A percentile compares a stretch with the other conserved stretches of the same genome.
phyloP scores from a whole-genome alignment of 1,140 invertebrate species.

The Papilio dardanus region DNA sequence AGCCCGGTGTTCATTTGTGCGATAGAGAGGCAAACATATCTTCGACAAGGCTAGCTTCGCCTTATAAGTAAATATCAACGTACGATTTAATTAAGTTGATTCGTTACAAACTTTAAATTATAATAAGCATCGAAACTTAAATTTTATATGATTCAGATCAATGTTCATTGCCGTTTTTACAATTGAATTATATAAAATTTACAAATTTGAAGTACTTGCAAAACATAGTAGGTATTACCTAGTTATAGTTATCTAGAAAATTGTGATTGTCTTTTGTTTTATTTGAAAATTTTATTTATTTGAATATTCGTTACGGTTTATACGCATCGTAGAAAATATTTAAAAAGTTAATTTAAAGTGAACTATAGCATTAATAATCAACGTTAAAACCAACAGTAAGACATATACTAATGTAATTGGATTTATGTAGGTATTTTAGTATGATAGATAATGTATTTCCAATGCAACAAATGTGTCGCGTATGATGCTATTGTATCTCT shows the following conservation, averaged over 20 bases:
- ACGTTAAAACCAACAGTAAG: too few relatives aligned
- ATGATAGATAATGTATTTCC: background rate
- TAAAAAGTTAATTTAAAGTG: background rate
- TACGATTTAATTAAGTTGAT: constrained; percentile 79
- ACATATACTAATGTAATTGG: too few relatives aligned
- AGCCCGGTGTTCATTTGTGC: constrained; percentile 55
- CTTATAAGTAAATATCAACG: constrained; percentile 75
- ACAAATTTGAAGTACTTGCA: background rate
- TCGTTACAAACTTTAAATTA: constrained; percentile 77
- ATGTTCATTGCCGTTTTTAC: constrained; percentile 33
- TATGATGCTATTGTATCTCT: background rate
- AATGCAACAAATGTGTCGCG: background rate
- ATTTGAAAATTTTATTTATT: background rate
- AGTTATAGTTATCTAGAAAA: too few relatives aligned
- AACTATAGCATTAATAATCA: background rate
- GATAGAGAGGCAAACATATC: constrained; percentile 65
- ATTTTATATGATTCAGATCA: constrained; percentile 53
- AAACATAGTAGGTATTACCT: background rate
- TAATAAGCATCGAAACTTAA: constrained; percentile 71
- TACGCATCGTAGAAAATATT: too few relatives aligned
- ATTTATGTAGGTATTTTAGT: too few relatives aligned
- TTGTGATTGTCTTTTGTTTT: background rate
- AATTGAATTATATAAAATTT: background rate
- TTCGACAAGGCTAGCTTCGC: constrained; percentile 77
- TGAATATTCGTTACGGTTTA: background rate